Conservation (phyloP, 2,113 vertebrate species). For the Coracopsis vasa region DNA sequence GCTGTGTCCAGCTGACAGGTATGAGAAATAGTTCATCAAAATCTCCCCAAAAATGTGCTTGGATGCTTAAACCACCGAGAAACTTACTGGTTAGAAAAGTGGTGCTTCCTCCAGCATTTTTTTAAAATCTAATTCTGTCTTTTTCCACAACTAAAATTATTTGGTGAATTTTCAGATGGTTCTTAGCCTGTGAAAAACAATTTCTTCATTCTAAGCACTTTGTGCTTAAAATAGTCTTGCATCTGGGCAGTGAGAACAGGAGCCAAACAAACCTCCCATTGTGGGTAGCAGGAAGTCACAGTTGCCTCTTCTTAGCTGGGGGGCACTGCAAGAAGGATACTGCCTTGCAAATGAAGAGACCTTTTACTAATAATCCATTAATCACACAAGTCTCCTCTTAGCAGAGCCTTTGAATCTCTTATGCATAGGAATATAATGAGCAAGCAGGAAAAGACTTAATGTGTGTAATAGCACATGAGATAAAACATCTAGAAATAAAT, state of each 20-base stretch:
- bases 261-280: not conserved
- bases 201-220: not conserved
- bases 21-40: not conserved
- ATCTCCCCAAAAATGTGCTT: not conserved
- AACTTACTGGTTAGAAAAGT: not conserved
- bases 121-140: not conserved
- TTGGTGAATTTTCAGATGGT: not conserved
- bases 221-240: not conserved
- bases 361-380: not conserved
- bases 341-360: not conserved
- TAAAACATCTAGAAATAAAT: not conserved
- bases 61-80: not conserved
- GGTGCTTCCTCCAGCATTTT: not conserved
- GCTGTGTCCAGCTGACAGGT: not conserved
- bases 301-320: not conserved
- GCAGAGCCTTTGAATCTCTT: not conserved
- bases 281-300: not conserved
- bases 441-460: not conserved
- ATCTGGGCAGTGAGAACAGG: not conserved
- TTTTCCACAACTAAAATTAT: not conserved
- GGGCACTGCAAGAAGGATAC: not conserved
- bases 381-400: not conserved
- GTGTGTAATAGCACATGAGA: not conserved
- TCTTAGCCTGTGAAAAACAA: not conserved
- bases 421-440: not conserved